Evolutionary conservation across 1,140 invertebrate species (phyloP).

Genomic region (Andricus grossulariae): DNA sequence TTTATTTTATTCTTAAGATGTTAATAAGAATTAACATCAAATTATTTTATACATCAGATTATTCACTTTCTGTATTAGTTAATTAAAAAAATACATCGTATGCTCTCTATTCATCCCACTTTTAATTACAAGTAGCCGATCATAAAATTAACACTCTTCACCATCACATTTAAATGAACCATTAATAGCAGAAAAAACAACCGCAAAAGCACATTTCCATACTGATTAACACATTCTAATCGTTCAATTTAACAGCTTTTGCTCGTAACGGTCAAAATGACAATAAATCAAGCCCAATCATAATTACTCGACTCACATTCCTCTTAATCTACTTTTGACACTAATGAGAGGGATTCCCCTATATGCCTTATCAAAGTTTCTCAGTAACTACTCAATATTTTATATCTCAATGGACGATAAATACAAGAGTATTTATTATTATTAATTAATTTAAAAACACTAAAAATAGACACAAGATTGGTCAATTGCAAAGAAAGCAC

Average conservation of each 20-base stretch:
- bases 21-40: too few relatives aligned
- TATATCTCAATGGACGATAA: background rate
- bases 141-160: too few relatives aligned
- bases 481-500: too few relatives aligned
- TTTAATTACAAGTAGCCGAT: too few relatives aligned
- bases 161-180: background rate
- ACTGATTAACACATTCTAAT: background rate
- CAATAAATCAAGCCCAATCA: slow-evolving; percentile 17
- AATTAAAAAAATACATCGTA: too few relatives aligned
- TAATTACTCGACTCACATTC: slow-evolving; percentile 9
- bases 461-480: too few relatives aligned
- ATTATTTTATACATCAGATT: too few relatives aligned
- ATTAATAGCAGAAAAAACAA: background rate
- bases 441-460: too few relatives aligned
- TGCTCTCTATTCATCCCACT: too few relatives aligned
- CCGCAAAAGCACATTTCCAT: background rate
- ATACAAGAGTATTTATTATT: background rate
- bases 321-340: slow-evolving; percentile 22
- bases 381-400: slow-evolving; percentile 11
- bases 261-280: background rate
- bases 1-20: too few relatives aligned
- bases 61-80: too few relatives aligned
- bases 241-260: background rate
- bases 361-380: background rate
- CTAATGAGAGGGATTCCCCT: slow-evolving; percentile 1